Evolutionary conservation across 2,797 vertebrate genomes (phyloP).

Genomic region (Xenopus petersii): DNA sequence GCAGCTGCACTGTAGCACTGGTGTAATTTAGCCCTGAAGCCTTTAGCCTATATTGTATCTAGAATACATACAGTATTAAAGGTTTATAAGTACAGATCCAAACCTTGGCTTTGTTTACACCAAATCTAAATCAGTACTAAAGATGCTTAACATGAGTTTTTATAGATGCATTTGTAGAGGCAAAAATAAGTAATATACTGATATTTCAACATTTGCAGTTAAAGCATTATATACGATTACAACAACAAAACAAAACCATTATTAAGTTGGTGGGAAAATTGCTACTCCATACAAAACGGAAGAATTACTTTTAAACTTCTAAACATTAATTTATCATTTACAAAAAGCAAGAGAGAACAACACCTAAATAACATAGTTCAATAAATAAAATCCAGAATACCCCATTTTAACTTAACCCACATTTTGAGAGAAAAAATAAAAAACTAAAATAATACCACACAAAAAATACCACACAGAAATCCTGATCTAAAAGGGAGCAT

Average conservation of each 20-base stretch:
- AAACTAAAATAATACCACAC: background rate
- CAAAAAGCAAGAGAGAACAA: conserved; percentile 17
- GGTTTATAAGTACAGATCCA: too few relatives aligned
- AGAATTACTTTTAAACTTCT: conserved; percentile 26
- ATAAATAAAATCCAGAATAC: conserved; percentile 40
- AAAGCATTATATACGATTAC: background rate
- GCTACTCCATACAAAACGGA: conserved; percentile 13
- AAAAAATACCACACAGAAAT: conserved; percentile 21
- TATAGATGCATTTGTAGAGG: background rate
- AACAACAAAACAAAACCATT: background rate
- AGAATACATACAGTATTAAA: too few relatives aligned
- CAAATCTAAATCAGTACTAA: too few relatives aligned
- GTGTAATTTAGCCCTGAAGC: too few relatives aligned
- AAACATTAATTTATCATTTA: conserved; percentile 46
- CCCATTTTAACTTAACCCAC: conserved; percentile 43
- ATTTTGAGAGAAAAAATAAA: background rate
- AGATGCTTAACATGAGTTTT: background rate
- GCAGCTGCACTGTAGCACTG: too few relatives aligned
- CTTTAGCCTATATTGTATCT: too few relatives aligned
- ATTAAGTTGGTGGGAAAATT: background rate
- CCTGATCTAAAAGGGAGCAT: conserved; percentile 6
- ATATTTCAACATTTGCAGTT: background rate
- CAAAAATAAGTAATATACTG: too few relatives aligned
- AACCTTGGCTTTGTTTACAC: too few relatives aligned
- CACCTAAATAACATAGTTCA: conserved; percentile 45